Conservation (phyloP, 2,888 invertebrate species). For the Orgyia antiqua region DNA sequence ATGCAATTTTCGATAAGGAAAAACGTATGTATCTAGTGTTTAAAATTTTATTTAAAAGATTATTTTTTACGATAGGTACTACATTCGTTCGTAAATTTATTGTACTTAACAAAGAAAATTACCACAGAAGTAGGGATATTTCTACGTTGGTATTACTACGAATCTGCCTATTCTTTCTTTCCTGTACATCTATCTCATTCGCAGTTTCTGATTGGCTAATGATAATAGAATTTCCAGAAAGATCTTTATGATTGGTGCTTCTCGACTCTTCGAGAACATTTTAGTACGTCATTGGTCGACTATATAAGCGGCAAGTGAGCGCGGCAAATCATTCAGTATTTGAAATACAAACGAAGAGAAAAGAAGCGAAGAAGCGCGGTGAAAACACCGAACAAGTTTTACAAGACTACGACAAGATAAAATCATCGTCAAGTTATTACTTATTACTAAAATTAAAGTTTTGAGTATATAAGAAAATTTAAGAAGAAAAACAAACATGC, state of each 20-base stretch:
- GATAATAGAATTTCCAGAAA: constrained; percentile 31
- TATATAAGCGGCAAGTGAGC: constrained; percentile 39
- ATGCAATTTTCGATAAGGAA: no score
- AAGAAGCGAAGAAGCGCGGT: constrained; percentile 33
- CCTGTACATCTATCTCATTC: constrained; percentile 23
- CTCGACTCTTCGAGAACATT: constrained; percentile 25
- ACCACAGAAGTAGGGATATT: no score
- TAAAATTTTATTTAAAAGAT: no score
- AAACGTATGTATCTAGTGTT: no score
- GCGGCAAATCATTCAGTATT: constrained; percentile 57
- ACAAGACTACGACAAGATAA: not conserved
- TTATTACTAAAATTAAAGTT: no score
- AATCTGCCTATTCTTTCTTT: constrained; percentile 19
- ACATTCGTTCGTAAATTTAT: no score
- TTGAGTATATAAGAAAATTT: no score
- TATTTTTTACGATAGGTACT: no score
- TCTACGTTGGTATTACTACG: constrained; percentile 21
- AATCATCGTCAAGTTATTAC: not conserved
- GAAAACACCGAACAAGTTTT: constrained; percentile 27
- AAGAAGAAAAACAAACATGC: no score
- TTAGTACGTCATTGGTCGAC: constrained; percentile 38
- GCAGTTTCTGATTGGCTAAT: constrained; percentile 30
- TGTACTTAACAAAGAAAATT: no score
- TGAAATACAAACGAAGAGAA: constrained; percentile 43
- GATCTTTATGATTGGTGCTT: constrained; percentile 39